phyloP scores from a whole-genome alignment of 2,888 invertebrate species.

The Drosophila seclusa region DNA sequence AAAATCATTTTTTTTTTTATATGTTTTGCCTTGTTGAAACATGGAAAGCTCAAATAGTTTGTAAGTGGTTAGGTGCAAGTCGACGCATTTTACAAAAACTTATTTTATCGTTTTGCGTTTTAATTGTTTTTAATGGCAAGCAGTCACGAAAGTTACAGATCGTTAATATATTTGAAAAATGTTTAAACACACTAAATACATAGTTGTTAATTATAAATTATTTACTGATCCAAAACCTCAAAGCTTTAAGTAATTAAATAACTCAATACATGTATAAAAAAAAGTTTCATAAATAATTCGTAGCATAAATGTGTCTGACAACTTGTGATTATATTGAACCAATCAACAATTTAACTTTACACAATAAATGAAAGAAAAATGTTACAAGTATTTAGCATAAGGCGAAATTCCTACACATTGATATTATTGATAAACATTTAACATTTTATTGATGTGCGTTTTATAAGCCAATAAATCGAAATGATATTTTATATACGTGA shows the following conservation, averaged over 20 bases:
- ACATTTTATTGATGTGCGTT: constrained; percentile 8
- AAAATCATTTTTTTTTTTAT: constrained; percentile 4
- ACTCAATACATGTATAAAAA: background rate
- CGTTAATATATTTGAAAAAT: background rate
- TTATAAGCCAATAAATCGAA: constrained; percentile 27
- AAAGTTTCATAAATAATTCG: too few species aligned
- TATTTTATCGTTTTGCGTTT: background rate
- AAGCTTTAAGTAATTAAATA: background rate
- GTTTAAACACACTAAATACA: background rate
- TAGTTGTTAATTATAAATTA: background rate
- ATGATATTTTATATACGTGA: constrained; percentile 21
- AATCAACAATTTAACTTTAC: background rate
- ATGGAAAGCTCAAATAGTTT: constrained; percentile 35
- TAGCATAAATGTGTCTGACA: too few species aligned
- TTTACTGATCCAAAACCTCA: background rate
- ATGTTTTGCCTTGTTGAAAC: constrained; percentile 16
- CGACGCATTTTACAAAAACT: constrained; percentile 2
- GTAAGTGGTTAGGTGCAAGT: background rate
- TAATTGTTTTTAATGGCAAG: background rate
- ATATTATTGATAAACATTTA: constrained; percentile 23
- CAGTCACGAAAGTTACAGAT: background rate
- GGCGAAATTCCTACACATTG: constrained; percentile 16
- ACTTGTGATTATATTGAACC: background rate
- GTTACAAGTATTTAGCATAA: constrained; percentile 20
- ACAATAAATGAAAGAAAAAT: background rate